Conservation (phyloP, 2,797 vertebrate species). For the Epinephelus malabaricus region DNA sequence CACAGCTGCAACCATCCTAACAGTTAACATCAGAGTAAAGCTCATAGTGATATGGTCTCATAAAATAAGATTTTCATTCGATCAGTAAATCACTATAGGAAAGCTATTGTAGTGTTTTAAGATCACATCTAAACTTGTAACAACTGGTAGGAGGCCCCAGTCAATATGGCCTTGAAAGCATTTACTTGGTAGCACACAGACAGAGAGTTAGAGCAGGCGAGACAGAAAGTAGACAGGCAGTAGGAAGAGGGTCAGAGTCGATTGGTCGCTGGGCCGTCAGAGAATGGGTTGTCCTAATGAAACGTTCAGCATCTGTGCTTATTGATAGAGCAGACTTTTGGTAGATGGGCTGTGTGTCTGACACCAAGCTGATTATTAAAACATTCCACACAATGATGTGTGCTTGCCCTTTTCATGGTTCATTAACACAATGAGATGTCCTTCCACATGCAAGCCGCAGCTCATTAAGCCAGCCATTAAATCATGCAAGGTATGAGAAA, state of each 20-base stretch:
- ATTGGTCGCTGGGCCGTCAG: conserved; percentile 31
- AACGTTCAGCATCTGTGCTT: conserved; percentile 62
- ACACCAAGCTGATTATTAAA: conserved; percentile 80
- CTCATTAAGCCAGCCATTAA: conserved; percentile 87
- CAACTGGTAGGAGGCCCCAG: neutral
- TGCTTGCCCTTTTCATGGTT: conserved; percentile 87
- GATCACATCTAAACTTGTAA: conserved; percentile 14
- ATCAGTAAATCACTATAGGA: conserved; percentile 10
- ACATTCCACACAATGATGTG: conserved; percentile 79
- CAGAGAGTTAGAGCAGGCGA: neutral
- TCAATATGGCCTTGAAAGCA: conserved; percentile 23
- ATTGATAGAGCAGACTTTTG: conserved; percentile 68
- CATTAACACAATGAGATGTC: conserved; percentile 87
- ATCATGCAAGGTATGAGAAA: conserved; percentile 78
- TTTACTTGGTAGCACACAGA: conserved; percentile 2
- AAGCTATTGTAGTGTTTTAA: conserved; percentile 10
- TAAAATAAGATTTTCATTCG: conserved; percentile 6
- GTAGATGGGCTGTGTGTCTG: conserved; percentile 63
- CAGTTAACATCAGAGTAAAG: conserved; percentile 10
- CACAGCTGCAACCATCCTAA: neutral
- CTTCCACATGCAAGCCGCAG: conserved; percentile 84
- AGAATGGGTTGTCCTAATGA: conserved; percentile 66
- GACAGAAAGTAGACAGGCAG: conserved; percentile 9
- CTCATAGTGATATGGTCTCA: neutral
- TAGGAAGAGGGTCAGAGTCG: conserved; percentile 27